Evolutionary conservation across 2,113 vertebrate species (phyloP), one percentile per base, ranked within the genome.

Genomic region (Alouatta palliata): DNA sequence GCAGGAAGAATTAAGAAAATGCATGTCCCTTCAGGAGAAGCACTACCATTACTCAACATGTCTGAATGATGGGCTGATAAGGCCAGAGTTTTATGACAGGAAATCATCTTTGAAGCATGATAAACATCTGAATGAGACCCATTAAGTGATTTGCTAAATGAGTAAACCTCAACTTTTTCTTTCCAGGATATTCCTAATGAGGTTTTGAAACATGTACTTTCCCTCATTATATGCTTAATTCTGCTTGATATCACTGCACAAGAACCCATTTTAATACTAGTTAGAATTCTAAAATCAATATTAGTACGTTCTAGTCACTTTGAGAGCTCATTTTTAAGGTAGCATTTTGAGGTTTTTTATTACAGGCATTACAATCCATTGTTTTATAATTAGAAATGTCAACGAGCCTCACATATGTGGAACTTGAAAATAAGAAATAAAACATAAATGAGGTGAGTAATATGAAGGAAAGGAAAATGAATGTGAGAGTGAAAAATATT

Each of bases 231-330:
- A 11, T 90, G 35, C 91, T 91, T 91, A 93, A 80, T 92, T 87
- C 35, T 84, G 47, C 64, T 84, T 94, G 27, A 45, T 87, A 87
- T 52, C 35, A 94, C 20, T 49, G 19, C 30, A 85, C 58, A 64
- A 70, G 37, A 54, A 35, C 61, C 13, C 12, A 64, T 49, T 92
- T 95, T 95, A 87, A 90, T 64, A 76, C 40, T 73, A 37, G n/a
- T 49, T 23, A 87, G 77, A 97, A 80, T 92, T 88, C 20, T 95
- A 68, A 91, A 96, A 71, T 82, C 49, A 91, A 14, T 37, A 76
- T 40, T 23, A 40, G 80, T 45, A 87, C 76, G 70, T n/a, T 84
- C 58, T 90, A 71, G 4, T 90, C 35, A 61, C 40, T 71, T 87
- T 7, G 19, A 86, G 37, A 71, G 17, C 66, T 84, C 25, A 83